Conservation (phyloP, 2,797 vertebrate species). For the Hydrocynus forskahlii region DNA sequence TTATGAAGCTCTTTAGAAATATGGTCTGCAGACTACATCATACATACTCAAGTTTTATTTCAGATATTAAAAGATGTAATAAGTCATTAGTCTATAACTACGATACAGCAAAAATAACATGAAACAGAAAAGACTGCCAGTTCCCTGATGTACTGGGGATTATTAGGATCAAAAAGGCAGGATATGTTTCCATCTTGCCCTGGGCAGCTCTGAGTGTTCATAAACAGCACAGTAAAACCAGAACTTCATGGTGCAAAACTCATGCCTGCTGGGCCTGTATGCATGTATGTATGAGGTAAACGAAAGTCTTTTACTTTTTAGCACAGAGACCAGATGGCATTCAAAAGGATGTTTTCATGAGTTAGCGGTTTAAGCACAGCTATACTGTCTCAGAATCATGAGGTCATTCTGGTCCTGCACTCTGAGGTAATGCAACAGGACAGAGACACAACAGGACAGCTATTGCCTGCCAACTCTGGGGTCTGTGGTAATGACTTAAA, state of each 20-base stretch:
- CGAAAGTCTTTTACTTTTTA: not conserved
- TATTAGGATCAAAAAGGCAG: constrained; percentile 26
- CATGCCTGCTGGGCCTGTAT: not conserved
- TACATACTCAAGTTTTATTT: constrained; percentile 3
- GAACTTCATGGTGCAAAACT: constrained; percentile 21
- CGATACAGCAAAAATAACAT: not conserved
- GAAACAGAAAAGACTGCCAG: constrained; percentile 20
- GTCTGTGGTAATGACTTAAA: not conserved
- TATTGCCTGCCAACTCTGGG: not conserved
- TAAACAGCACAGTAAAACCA: constrained; percentile 35
- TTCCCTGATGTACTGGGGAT: constrained; percentile 28
- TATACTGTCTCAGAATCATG: not conserved
- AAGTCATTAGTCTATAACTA: constrained; percentile 8
- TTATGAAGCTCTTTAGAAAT: constrained; percentile 8
- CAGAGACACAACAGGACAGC: not conserved
- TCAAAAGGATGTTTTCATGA: constrained; percentile 3
- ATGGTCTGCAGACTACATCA: not conserved
- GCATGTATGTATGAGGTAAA: constrained; percentile 14
- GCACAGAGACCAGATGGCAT: constrained; percentile 5
- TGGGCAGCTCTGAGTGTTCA: constrained; percentile 2
- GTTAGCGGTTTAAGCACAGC: not conserved
- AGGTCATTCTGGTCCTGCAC: not conserved
- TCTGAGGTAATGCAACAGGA: not conserved
- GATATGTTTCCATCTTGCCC: constrained; percentile 13
- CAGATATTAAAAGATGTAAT: not conserved